These are phyloP conservation scores for Anas acuta DNA, from an alignment of 2,797 vertebrate species.

Conservation along the genomic window DNA sequence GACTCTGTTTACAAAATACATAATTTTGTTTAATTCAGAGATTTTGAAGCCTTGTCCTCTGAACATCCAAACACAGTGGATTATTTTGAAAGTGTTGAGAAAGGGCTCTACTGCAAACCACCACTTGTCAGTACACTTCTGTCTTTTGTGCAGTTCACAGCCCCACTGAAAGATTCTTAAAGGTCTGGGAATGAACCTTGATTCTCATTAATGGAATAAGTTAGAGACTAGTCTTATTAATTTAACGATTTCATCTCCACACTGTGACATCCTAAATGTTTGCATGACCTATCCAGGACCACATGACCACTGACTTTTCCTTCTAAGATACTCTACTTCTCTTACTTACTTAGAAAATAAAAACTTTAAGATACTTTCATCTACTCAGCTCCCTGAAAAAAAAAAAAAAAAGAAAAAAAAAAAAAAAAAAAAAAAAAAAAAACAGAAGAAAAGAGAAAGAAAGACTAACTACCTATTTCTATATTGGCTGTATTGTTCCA, in stretches of 20 bases:
- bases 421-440: background rate
- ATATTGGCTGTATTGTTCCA: background rate
- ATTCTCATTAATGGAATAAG: background rate
- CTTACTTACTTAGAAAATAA: constrained; percentile 12
- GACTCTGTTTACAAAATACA: background rate
- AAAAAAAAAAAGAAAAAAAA: background rate
- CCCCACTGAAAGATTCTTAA: background rate
- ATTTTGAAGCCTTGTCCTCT: background rate
- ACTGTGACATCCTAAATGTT: background rate
- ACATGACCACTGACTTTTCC: background rate
- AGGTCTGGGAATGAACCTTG: background rate
- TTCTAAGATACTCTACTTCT: background rate
- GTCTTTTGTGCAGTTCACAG: background rate
- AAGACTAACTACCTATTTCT: background rate
- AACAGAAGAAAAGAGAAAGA: background rate
- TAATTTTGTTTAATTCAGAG: background rate
- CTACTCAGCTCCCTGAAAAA: background rate
- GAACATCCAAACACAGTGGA: background rate
- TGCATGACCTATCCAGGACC: background rate
- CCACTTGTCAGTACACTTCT: background rate
- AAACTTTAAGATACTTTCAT: background rate
- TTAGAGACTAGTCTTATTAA: background rate
- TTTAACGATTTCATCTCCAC: background rate
- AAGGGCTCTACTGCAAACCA: background rate
- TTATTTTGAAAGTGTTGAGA: background rate